Percentiles rank a stretch among this genome's conserved stretches.
Evolutionary conservation across 2,888 invertebrate genomes (phyloP).

Genomic region (Hypomecis atomaria): DNA sequence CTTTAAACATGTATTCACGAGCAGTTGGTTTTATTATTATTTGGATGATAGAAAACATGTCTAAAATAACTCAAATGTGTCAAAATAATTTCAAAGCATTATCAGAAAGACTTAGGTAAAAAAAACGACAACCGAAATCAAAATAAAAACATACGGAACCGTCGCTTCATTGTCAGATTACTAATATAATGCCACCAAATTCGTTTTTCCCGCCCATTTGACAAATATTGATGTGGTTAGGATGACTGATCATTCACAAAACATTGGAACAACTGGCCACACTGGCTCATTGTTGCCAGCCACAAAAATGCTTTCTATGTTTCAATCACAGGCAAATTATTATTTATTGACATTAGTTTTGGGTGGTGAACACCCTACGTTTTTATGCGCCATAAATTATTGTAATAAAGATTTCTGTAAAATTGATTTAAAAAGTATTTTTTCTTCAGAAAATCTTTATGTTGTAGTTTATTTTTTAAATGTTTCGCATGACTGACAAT

Average conservation of each 20-base stretch:
- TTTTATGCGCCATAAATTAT: conserved; percentile 31
- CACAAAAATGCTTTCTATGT: conserved; percentile 74
- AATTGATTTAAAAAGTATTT: background rate
- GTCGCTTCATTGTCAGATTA: background rate
- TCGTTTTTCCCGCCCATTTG: conserved; percentile 65
- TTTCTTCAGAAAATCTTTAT: background rate
- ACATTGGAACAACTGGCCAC: conserved; percentile 50
- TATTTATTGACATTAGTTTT: conserved; percentile 65
- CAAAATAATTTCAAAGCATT: too few relatives aligned
- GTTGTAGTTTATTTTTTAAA: background rate
- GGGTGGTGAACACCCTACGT: conserved; percentile 37
- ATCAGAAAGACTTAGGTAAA: too few relatives aligned
- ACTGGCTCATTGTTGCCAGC: conserved; percentile 49
- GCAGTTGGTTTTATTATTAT: too few relatives aligned
- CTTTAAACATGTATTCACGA: too few relatives aligned
- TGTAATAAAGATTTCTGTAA: background rate
- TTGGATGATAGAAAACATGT: too few relatives aligned
- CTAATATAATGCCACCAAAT: conserved; percentile 32
- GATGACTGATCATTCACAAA: conserved; percentile 43
- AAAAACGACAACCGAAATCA: background rate
- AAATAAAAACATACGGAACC: conserved; percentile 42
- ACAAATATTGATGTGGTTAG: conserved; percentile 66
- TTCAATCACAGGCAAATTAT: conserved; percentile 62
- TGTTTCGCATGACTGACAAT: background rate
- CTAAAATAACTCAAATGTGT: too few relatives aligned